Evolutionary conservation across 92 coral and sea anemone genomes (phyloP), one percentile per base, ranked within the genome.

Genomic region (Siderastrea radians): DNA sequence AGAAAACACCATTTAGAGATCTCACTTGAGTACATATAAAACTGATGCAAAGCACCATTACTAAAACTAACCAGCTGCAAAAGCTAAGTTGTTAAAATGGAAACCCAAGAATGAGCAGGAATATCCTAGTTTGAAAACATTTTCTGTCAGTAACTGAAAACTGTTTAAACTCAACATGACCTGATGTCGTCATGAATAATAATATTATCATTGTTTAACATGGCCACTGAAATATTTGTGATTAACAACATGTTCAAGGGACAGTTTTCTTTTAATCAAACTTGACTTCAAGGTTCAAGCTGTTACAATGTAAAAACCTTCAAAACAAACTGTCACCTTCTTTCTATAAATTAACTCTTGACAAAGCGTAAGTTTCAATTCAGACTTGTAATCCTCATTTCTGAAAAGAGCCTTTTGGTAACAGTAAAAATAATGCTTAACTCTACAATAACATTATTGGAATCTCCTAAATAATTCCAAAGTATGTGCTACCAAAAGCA

Each of bases 401-500:
- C 48, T 68, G 72, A 68, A 68, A 68, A 68, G 26, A 38, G 49
- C n/a, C 72, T 68, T 64, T 64, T 19, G 69, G 69, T 64, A 64
- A 3, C 69, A 64, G 43, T n/a, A 5, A 52, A 59, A 67, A 67
- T 2, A 67, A 5, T 2, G 19, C 54, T 45, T 11, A 70, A 70
- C 75, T 70, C 75, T 70, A 44, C 75, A 43, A 70, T 70, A 67
- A 67, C 13, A 46, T 70, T 70, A 70, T 70, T 70, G 11, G 51
- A 70, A 44, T 44, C 52, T 5, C 49, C 54, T 70, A 70, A 70
- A 70, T 69, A 81, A 81, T 62, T 45, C 92, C 89, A 89, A 89
- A 84, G 68, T 84, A 89, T 14, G 92, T 62, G 62, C 65, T 85
- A 59, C 53, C 72, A 90, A 90, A 74, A 38, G 90, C 87, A 87